These are phyloP conservation scores for Rhodophaea formosa DNA, from an alignment of 2,888 invertebrate species.

Conservation along the genomic window DNA sequence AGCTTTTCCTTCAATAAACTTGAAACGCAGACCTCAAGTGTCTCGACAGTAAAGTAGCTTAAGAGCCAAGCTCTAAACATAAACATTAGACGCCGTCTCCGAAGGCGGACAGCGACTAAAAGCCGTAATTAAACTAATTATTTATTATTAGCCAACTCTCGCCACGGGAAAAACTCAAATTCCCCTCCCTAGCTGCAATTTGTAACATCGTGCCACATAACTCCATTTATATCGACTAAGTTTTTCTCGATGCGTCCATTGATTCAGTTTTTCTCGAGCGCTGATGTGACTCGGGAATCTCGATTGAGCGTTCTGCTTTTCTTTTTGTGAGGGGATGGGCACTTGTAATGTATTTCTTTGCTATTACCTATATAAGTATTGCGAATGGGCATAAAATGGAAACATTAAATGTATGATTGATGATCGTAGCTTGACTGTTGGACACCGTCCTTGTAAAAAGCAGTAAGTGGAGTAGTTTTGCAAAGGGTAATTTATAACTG, in stretches of 20 bases:
- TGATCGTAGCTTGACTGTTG: neutral
- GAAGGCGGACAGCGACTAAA: slow-evolving; percentile 57
- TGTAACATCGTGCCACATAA: slow-evolving; percentile 55
- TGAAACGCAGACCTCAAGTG: neutral
- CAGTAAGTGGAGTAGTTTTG: neutral
- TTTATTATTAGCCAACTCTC: slow-evolving; percentile 70
- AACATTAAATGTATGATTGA: slow-evolving; percentile 1
- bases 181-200: slow-evolving; percentile 50
- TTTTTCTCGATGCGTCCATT: slow-evolving; percentile 38
- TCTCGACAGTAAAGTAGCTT: neutral
- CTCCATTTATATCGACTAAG: slow-evolving; percentile 54
- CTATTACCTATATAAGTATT: slow-evolving; percentile 1
- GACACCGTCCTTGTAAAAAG: neutral
- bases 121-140: slow-evolving; percentile 77
- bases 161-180: slow-evolving; percentile 59
- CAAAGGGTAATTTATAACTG: neutral
- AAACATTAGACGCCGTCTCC: slow-evolving; percentile 33
- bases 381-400: neutral
- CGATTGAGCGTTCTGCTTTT: slow-evolving; percentile 21
- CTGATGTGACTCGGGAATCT: slow-evolving; percentile 26
- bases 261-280: slow-evolving; percentile 29
- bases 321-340: slow-evolving; percentile 12
- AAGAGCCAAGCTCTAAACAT: slow-evolving; percentile 1
- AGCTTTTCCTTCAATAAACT: neutral
- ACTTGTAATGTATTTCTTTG: slow-evolving; percentile 5